Percentiles rank a stretch among this genome's conserved stretches.
Conservation (phyloP, 2,888 invertebrate species). For the Epiblema foenella region DNA sequence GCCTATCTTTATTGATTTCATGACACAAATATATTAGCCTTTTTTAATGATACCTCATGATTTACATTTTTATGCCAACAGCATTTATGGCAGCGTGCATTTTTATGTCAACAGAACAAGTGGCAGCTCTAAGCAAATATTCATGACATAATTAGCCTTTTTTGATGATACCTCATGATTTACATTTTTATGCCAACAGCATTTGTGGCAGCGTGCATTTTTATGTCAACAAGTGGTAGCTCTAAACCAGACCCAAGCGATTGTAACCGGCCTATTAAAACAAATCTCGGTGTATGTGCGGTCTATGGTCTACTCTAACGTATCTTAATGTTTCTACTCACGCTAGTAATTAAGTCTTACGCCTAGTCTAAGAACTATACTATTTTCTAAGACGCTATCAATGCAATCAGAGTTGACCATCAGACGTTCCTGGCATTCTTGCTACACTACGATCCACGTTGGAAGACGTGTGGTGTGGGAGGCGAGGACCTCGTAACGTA, state of each 20-base stretch:
- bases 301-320: slow-evolving; percentile 36
- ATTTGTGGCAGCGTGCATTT: too few species aligned
- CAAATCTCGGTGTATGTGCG: slow-evolving; percentile 34
- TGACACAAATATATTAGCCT: background rate
- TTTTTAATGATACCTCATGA: background rate
- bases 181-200: background rate
- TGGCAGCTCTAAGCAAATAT: background rate
- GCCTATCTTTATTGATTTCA: background rate
- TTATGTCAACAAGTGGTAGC: background rate
- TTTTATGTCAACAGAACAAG: background rate
- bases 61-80: background rate
- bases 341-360: slow-evolving; percentile 48
- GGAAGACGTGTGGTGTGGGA: slow-evolving; percentile 26
- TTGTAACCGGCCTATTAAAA: slow-evolving; percentile 17
- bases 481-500: slow-evolving; percentile 28
- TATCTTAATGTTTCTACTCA: slow-evolving; percentile 48
- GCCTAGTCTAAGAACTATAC: slow-evolving; percentile 51
- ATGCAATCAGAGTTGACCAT: slow-evolving; percentile 27
- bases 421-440: slow-evolving; percentile 1
- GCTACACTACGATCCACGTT: slow-evolving; percentile 20
- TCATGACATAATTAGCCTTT: too few species aligned
- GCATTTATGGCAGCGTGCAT: too few species aligned
- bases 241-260: slow-evolving; percentile 6
- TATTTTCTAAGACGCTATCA: slow-evolving; percentile 36
- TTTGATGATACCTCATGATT: too few species aligned